Evolutionary conservation across 1,140 invertebrate species (phyloP).

Genomic region (Gryon sp.): DNA sequence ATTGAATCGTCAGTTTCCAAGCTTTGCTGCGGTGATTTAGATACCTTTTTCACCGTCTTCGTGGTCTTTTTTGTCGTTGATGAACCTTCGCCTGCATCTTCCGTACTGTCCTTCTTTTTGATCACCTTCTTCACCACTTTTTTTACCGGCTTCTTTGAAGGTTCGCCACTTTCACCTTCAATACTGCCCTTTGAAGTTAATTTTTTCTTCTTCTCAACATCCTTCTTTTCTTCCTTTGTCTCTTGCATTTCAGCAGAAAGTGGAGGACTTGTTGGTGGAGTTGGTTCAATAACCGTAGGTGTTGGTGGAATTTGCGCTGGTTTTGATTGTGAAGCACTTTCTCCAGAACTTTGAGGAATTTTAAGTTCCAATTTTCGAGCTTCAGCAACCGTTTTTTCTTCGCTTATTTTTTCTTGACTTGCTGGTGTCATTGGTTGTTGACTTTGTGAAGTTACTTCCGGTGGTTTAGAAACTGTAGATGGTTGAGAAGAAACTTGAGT

Average conservation of each 20-base stretch:
- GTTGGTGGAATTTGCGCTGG: slow-evolving; percentile 65
- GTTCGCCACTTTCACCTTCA: slow-evolving; percentile 35
- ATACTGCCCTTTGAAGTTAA: slow-evolving; percentile 31
- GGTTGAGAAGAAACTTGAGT: not conserved
- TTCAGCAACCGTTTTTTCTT: slow-evolving; percentile 1
- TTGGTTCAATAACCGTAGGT: slow-evolving; percentile 69
- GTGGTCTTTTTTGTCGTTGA: slow-evolving; percentile 63
- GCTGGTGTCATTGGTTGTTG: no score
- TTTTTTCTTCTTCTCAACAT: slow-evolving; percentile 39
- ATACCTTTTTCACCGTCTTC: slow-evolving; percentile 65
- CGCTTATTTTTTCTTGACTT: not conserved
- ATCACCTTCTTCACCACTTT: slow-evolving; percentile 70
- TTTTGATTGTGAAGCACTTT: slow-evolving; percentile 43
- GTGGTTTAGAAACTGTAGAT: not conserved
- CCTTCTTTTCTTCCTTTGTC: slow-evolving; percentile 23
- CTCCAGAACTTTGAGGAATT: slow-evolving; percentile 43
- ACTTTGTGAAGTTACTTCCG: no score
- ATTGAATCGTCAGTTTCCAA: slow-evolving; percentile 67
- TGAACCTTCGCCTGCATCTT: slow-evolving; percentile 58
- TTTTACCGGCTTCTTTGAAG: slow-evolving; percentile 63
- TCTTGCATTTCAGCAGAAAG: slow-evolving; percentile 27
- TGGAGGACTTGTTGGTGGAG: slow-evolving; percentile 71
- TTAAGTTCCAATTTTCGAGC: slow-evolving; percentile 28
- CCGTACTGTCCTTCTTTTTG: slow-evolving; percentile 65
- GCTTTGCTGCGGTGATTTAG: slow-evolving; percentile 66